phyloP scores from a whole-genome alignment of 2,797 vertebrate species.

The Smutsia gigantea region DNA sequence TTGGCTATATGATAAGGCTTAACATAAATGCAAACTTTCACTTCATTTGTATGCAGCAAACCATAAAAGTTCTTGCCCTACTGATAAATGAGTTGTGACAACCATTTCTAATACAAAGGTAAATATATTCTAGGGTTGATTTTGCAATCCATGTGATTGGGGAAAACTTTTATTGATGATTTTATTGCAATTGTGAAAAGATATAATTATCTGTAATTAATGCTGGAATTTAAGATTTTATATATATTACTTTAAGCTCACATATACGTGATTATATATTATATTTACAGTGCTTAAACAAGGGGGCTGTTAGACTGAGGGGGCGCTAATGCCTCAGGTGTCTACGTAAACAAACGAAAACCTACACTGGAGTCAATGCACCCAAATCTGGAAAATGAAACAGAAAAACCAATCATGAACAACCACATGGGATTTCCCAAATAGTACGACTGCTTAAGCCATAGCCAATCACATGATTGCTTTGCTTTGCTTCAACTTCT shows the following conservation, averaged over 20 bases:
- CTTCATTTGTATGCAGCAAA: background rate
- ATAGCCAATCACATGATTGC: background rate
- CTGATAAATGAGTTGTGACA: background rate
- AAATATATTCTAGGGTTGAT: background rate
- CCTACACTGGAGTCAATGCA: background rate
- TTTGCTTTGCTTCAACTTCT: background rate
- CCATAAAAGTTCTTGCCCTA: background rate
- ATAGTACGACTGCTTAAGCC: background rate
- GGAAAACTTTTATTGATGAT: background rate
- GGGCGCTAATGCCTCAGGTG: background rate
- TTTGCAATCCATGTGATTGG: background rate
- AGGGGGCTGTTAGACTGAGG: background rate
- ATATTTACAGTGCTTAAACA: background rate
- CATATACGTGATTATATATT: background rate
- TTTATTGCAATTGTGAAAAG: background rate
- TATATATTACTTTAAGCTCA: background rate
- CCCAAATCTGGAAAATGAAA: background rate
- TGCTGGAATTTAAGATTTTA: background rate
- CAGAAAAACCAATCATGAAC: background rate
- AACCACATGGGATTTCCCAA: background rate
- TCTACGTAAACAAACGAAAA: background rate
- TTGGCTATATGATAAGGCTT: background rate
- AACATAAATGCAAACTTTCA: background rate
- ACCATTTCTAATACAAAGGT: background rate
- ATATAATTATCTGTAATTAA: background rate